phyloP scores from a whole-genome alignment of 2,888 invertebrate genomes.

The Amphipoea oculea region DNA sequence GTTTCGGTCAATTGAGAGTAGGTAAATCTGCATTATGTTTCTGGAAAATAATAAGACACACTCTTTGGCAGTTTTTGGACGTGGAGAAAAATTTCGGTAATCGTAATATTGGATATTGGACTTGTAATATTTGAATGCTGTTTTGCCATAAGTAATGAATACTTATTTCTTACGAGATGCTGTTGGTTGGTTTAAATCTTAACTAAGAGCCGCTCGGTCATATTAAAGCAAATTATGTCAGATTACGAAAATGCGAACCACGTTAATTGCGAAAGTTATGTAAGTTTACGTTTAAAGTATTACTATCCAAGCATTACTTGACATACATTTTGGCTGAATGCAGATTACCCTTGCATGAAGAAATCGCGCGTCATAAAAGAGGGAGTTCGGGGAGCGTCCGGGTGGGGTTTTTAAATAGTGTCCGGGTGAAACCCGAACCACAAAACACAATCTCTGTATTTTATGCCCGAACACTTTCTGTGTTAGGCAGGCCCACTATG shows the following conservation, averaged over 20 bases:
- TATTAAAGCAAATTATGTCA: not conserved
- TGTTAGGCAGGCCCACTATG: too few species aligned
- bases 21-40: not conserved
- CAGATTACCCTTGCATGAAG: conserved; percentile 11
- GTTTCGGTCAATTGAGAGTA: not conserved
- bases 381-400: too few species aligned
- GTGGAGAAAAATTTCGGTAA: not conserved
- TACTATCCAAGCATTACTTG: conserved; percentile 14
- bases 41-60: not conserved
- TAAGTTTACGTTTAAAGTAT: conserved; percentile 15
- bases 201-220: not conserved
- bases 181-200: not conserved
- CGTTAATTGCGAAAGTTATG: conserved; percentile 29
- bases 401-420: too few species aligned
- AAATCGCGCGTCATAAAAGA: conserved; percentile 11
- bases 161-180: not conserved
- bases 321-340: conserved; percentile 34
- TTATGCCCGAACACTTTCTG: too few species aligned
- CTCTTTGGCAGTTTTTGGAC: not conserved
- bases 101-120: not conserved
- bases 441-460: too few species aligned
- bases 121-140: not conserved
- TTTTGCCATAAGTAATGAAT: not conserved
- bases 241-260: conserved; percentile 23
- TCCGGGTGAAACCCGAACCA: too few species aligned